These are phyloP conservation scores for Ryuthela nishihirai DNA, from an alignment of 2,888 invertebrate species.

Conservation along the genomic window DNA sequence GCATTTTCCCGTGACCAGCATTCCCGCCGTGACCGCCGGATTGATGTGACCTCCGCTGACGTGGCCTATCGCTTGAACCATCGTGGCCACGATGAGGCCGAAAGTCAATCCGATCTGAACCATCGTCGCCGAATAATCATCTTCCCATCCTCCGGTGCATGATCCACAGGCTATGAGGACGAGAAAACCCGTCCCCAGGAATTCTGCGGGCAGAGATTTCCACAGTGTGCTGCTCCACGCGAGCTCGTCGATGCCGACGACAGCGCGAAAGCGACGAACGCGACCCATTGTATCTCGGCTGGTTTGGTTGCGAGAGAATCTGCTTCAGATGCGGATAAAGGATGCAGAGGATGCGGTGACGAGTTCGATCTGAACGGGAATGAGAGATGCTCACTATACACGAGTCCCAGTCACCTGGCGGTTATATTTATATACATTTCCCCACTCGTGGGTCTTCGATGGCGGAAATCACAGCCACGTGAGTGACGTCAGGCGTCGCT, in stretches of 20 bases:
- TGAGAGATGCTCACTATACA: no score
- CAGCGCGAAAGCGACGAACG: conserved; percentile 18
- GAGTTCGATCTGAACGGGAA: no score
- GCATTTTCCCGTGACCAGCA: conserved; percentile 74
- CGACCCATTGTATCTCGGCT: conserved; percentile 31
- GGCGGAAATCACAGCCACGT: no score
- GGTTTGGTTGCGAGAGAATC: no score
- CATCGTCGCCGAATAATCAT: conserved; percentile 55
- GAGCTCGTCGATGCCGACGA: conserved; percentile 31
- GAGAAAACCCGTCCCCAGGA: conserved; percentile 80
- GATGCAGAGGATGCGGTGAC: no score
- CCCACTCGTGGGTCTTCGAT: no score
- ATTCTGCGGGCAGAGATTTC: conserved; percentile 79
- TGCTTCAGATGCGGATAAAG: no score
- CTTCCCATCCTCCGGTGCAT: conserved; percentile 58
- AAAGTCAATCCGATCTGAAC: conserved; percentile 81
- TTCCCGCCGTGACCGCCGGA: conserved; percentile 82
- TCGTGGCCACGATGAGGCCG: conserved; percentile 78
- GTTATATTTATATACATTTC: no score
- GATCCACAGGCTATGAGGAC: conserved; percentile 77
- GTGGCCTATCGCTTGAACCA: conserved; percentile 74
- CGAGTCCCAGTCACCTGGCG: no score
- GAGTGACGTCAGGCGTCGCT: no score
- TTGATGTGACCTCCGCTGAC: conserved; percentile 88
- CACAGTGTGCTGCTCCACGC: conserved; percentile 56